phyloP scores from a whole-genome alignment of 2,888 invertebrate genomes.

The Bellardia pandia region DNA sequence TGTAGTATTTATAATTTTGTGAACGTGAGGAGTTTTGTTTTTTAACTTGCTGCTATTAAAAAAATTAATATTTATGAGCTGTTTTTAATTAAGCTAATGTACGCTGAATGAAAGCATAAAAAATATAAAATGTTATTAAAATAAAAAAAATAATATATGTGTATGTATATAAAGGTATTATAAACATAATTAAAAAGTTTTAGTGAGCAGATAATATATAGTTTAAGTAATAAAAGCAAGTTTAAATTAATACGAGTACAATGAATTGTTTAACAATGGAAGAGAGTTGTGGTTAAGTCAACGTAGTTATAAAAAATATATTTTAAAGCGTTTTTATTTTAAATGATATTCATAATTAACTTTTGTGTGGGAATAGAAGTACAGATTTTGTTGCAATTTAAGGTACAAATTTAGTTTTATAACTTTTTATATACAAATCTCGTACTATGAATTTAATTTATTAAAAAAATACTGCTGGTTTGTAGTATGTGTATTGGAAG shows the following conservation, averaged over 20 bases:
- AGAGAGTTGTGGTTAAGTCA: background rate
- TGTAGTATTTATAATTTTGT: conserved; percentile 22
- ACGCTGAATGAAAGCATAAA: conserved; percentile 31
- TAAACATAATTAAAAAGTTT: conserved; percentile 55
- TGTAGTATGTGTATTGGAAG: too few species aligned
- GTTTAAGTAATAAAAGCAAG: conserved; percentile 18
- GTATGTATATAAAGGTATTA: background rate
- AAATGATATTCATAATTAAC: background rate
- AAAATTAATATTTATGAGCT: conserved; percentile 67
- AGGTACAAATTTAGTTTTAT: too few species aligned
- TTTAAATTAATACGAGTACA: background rate
- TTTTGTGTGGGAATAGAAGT: too few species aligned
- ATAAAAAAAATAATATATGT: conserved; percentile 20
- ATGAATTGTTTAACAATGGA: background rate
- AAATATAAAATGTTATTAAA: background rate
- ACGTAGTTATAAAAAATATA: background rate
- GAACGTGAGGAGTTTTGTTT: conserved; percentile 16
- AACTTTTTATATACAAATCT: too few species aligned
- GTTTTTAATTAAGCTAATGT: conserved; percentile 70
- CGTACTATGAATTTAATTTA: too few species aligned
- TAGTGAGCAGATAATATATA: conserved; percentile 25
- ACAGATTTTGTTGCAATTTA: too few species aligned
- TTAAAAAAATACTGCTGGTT: too few species aligned
- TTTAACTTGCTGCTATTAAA: conserved; percentile 54
- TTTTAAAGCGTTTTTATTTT: background rate